phyloP scores from a whole-genome alignment of 2,113 vertebrate species.

The Pollimyrus isidori region DNA sequence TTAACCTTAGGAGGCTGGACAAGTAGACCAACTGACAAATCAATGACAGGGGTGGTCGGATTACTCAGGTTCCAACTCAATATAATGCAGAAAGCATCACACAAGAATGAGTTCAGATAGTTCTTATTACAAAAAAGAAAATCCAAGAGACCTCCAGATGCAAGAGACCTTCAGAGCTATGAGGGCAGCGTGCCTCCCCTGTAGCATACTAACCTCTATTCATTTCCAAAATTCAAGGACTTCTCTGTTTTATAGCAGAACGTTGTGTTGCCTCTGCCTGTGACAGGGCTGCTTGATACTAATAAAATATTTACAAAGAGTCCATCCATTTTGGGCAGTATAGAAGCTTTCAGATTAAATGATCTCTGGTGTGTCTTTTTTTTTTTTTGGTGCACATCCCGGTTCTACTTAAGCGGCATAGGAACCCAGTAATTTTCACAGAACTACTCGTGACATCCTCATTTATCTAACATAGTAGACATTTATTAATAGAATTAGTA shows the following conservation, averaged over 20 bases:
- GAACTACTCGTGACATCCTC: not conserved
- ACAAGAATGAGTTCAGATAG: not conserved
- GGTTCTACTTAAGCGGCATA: not conserved
- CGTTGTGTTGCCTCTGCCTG: not conserved
- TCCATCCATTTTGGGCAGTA: not conserved
- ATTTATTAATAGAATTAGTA: not conserved
- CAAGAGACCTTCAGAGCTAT: not conserved
- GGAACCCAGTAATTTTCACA: not conserved
- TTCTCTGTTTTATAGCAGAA: not conserved
- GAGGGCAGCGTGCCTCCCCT: not conserved
- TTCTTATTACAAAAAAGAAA: not conserved
- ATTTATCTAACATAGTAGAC: not conserved
- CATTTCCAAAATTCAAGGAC: not conserved
- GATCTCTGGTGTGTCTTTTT: not conserved
- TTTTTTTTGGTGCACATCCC: not conserved
- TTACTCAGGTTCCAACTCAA: not conserved
- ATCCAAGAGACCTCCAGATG: too few species aligned
- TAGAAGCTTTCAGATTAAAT: not conserved
- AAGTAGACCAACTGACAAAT: not conserved
- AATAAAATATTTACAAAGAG: not conserved
- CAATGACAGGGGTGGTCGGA: not conserved
- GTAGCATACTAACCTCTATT: not conserved
- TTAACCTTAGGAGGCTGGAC: not conserved
- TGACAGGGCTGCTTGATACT: not conserved
- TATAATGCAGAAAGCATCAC: not conserved